phyloP scores from a whole-genome alignment of 2,888 invertebrate genomes.

The Microplitis manilae region DNA sequence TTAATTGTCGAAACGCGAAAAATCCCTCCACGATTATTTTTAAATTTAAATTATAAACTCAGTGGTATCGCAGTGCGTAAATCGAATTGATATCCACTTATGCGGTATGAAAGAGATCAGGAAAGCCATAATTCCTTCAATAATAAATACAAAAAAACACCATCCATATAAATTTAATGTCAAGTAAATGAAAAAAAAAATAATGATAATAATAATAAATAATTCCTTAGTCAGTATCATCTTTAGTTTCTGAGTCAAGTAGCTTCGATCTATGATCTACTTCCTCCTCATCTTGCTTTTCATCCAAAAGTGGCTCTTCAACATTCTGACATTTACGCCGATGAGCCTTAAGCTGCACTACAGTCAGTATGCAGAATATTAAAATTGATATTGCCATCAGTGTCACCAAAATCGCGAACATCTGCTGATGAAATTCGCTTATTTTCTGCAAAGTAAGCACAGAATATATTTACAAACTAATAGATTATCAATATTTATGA shows the following conservation, averaged over 20 bases:
- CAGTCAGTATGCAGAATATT: slow-evolving; percentile 34
- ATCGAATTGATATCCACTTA: too few species aligned
- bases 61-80: too few species aligned
- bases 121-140: too few species aligned
- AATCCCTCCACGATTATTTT: neutral
- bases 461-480: neutral
- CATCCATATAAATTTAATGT: neutral
- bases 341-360: slow-evolving; percentile 52
- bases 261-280: slow-evolving; percentile 61
- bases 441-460: slow-evolving; percentile 38
- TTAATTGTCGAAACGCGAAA: neutral
- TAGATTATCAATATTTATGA: too few species aligned
- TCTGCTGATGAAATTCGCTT: slow-evolving; percentile 34
- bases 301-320: slow-evolving; percentile 51
- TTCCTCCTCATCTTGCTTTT: slow-evolving; percentile 50
- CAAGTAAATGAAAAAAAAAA: neutral
- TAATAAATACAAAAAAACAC: too few species aligned
- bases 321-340: slow-evolving; percentile 54
- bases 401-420: slow-evolving; percentile 37
- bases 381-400: slow-evolving; percentile 41
- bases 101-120: too few species aligned
- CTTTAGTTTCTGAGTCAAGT: slow-evolving; percentile 56
- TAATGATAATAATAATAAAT: slow-evolving; percentile 39
- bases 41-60: too few species aligned
- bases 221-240: slow-evolving; percentile 59